Evolutionary conservation across 2,113 vertebrate species (phyloP).

Genomic region (Odocoileus hemionus): DNA sequence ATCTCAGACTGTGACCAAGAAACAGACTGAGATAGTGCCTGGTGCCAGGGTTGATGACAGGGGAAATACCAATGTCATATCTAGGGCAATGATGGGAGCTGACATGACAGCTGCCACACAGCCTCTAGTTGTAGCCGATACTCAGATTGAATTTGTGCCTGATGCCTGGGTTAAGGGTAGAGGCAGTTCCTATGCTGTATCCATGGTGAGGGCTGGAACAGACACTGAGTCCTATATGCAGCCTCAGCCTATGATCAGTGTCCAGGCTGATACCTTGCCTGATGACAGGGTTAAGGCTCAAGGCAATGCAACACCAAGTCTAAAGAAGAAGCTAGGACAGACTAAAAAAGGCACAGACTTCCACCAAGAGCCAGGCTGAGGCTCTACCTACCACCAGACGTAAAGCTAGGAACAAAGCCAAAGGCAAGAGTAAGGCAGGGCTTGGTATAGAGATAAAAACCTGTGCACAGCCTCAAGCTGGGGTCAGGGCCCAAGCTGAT

Average conservation of each 20-base stretch:
- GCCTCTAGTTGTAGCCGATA: not conserved
- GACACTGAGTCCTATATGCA: not conserved
- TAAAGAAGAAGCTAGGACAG: constrained; percentile 47
- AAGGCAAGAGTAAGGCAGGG: constrained; percentile 53
- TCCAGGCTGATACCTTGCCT: constrained; percentile 32
- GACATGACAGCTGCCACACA: not conserved
- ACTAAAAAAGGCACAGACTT: constrained; percentile 17
- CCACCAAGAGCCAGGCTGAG: constrained; percentile 33
- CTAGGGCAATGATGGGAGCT: constrained; percentile 19
- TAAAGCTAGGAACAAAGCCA: constrained; percentile 60
- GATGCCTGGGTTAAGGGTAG: constrained; percentile 17
- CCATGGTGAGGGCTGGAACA: not conserved
- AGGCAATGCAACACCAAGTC: not conserved
- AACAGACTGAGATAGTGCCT: not conserved
- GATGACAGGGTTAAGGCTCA: constrained; percentile 31
- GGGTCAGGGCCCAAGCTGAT: constrained; percentile 14
- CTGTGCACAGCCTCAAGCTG: constrained; percentile 32
- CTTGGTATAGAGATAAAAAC: not conserved
- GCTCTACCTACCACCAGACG: constrained; percentile 29
- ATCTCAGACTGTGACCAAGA: constrained; percentile 20
- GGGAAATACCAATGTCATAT: constrained; percentile 1
- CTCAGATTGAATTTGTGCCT: not conserved
- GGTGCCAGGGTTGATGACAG: not conserved
- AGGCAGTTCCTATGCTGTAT: not conserved
- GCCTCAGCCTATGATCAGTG: not conserved